Conservation (phyloP, 2,888 invertebrate species). For the Luffia ferchaultella region DNA sequence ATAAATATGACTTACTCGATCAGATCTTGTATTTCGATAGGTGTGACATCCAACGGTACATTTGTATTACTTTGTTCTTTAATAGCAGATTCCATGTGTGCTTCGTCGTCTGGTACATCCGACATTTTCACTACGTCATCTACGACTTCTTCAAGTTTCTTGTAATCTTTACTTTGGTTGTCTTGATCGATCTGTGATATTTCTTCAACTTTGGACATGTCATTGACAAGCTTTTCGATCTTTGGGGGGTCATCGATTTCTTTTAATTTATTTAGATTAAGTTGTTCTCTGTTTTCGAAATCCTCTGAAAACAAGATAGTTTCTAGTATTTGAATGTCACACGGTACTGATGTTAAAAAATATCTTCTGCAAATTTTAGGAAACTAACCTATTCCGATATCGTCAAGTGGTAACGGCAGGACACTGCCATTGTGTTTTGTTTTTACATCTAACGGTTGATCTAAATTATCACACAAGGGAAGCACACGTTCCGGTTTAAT, state of each 20-base stretch:
- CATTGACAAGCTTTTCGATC: not conserved
- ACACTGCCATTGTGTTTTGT: not conserved
- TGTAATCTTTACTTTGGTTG: not conserved
- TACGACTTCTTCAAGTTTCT: not conserved
- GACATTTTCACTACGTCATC: not conserved
- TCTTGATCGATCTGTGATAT: not conserved
- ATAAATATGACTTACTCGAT: no score
- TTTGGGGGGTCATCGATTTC: not conserved
- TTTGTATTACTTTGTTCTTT: not conserved
- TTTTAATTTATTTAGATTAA: not conserved
- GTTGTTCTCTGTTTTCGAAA: not conserved
- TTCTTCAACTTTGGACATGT: not conserved
- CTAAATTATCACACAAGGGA: conserved; percentile 46
- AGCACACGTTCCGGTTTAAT: conserved; percentile 32
- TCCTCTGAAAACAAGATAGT: not conserved
- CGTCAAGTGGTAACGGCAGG: not conserved
- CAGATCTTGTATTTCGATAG: not conserved
- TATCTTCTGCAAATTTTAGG: no score
- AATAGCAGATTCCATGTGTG: not conserved
- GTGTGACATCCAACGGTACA: not conserved
- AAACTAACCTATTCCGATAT: not conserved
- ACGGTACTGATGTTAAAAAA: no score
- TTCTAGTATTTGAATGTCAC: no score
- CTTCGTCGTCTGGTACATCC: not conserved
- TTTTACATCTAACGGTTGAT: conserved; percentile 40